Evolutionary conservation across 2,797 vertebrate species (phyloP), one percentile per base, ranked within the genome.

Genomic region (Synanceia verrucosa): DNA sequence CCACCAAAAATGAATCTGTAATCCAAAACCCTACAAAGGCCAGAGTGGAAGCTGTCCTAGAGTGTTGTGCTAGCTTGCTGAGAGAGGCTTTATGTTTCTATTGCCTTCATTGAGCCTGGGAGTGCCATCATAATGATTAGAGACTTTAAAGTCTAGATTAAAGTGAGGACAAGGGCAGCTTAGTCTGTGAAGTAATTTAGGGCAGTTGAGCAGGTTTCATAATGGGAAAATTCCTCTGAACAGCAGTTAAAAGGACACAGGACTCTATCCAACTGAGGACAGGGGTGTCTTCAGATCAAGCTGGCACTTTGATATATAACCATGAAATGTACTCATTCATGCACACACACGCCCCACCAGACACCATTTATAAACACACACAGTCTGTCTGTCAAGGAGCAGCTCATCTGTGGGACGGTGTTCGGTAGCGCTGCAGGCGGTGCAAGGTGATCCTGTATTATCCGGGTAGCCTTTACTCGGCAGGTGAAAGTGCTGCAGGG

Each of bases 1-100:
- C 84, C 72, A 48, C 84, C 85, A 92, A 92, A 94, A 93, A 92
- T 89, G 81, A 91, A 93, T 92, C 74, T 83, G 86, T 89, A 90
- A 93, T 89, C 88, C 84, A 59, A 83, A 90, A 86, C 73, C 74
- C 65, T 14, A 86, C 87, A 89, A 90, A 92, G 79, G 82, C 88
- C 77, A 51, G 75, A 84, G 73, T 71, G 78, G 85, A 76, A 74
- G 84, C 86, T 76, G 76, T 87, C 85, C 85, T 79, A 80, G 78
- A 90, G 88, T 90, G 91, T 91, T 90, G 86, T 84, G 88, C 86
- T 86, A 69, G 76, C 88, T 82, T 81, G 89, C 91, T 90, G 90
- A 80, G 88, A 83, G 82, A 78, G 86, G 73, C 85, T 89, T 91
- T 88, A 83, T 84, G 79, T 86, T 84, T 86, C 86, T 83, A 86